Conservation (phyloP, 2,113 vertebrate species). For the Nettapus auritus region DNA sequence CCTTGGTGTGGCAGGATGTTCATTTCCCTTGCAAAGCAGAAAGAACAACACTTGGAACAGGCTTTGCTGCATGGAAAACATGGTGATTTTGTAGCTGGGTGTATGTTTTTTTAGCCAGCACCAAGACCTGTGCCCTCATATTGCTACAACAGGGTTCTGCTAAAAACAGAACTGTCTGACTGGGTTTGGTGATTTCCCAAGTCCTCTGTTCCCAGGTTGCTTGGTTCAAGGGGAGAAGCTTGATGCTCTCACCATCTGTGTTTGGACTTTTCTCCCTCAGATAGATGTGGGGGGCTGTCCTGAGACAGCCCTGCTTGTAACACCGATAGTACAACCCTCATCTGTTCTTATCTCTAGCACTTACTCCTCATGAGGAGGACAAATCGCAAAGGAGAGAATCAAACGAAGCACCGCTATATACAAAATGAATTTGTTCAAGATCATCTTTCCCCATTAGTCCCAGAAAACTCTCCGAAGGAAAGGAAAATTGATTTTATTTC, state of each 20-base stretch:
- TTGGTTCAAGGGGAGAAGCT: neutral
- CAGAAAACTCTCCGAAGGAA: neutral
- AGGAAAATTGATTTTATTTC: neutral
- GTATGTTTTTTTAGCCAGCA: neutral
- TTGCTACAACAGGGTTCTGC: neutral
- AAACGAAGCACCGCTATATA: neutral
- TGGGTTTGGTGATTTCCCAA: neutral
- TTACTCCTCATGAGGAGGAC: neutral
- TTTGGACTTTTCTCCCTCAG: neutral
- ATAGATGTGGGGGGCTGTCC: neutral
- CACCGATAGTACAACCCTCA: neutral
- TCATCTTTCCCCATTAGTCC: neutral
- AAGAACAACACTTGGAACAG: neutral
- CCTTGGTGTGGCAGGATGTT: fast-evolving
- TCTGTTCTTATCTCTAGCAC: neutral
- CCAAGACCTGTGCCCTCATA: neutral
- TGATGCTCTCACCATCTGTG: neutral
- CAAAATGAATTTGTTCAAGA: neutral
- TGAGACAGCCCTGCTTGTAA: neutral
- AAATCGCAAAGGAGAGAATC: neutral
- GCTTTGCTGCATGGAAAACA: neutral
- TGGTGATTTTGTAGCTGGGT: neutral
- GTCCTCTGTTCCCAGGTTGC: neutral
- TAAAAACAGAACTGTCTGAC: neutral
- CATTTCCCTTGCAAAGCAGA: neutral